Base-by-base conservation (phyloP, 2,113 vertebrate species). In the Hemiscyllium ocellatum region DNA sequence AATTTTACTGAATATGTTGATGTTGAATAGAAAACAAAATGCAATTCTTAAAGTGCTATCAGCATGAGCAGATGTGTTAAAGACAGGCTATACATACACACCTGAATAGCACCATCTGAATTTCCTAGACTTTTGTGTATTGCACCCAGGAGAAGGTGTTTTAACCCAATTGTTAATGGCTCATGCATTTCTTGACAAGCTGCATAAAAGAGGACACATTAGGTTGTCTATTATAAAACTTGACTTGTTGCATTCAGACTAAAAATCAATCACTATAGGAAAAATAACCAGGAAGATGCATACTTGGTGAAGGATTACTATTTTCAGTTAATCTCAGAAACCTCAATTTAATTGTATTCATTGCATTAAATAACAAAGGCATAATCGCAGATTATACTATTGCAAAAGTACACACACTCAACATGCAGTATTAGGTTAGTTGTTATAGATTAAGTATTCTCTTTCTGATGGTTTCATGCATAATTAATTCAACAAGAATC, bases 71-170 rank as follows among this genome's bases (percentile, higher is more conserved):
- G 80, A 24, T 42, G 33, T 26, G 61, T 91, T 91, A 37, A 61
- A 33, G 12, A 5, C 26, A 90, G 61, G 29, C n/a, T 65, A 52
- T 10, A 19, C 56, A 33, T 94, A 95, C 65, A 96, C 97, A 99
- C 99, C 98, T 99, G 98, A 96, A 98, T 95, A 96, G 99, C 98
- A 97, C 99, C 99, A 97, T 99, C 98, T 95, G 98, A 97, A 97
- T 99, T 99, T 96, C 99, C 99, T 61, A 99, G 98, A 97, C 98
- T 99, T 97, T 99, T 99, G 97, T 99, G 98, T 97, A 99, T 99
- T 97, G 99, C 98, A 97, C 99, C 99, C 42, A 99, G 98, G 78
- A 99, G 98, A 96, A 99, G 98, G 97, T 99, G 98, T 97, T 98
- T 99, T 96, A 99, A 97, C 96, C 99, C 99, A 96, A 97, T 95